These are phyloP conservation scores for Sander vitreus DNA, from an alignment of 2,113 vertebrate species.

Conservation along the genomic window DNA sequence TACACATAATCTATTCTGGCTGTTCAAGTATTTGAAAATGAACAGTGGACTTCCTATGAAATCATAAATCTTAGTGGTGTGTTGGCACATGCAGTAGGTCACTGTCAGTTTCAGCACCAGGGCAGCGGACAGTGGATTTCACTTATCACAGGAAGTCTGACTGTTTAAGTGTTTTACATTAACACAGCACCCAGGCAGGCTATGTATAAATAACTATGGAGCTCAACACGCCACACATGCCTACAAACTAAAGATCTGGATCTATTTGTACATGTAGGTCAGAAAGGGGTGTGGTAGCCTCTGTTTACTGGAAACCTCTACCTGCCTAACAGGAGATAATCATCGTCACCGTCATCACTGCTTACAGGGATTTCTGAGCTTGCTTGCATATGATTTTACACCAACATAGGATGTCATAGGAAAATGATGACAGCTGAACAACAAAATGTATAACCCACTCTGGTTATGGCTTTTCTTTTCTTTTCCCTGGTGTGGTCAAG, in stretches of 20 bases:
- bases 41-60: not conserved
- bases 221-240: conserved; percentile 69
- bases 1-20: not conserved
- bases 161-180: conserved; percentile 34
- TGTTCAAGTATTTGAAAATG: not conserved
- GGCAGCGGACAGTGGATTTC: conserved; percentile 69
- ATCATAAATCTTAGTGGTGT: not conserved
- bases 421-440: not conserved
- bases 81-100: conserved; percentile 12
- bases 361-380: conserved; percentile 30
- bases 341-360: conserved; percentile 31
- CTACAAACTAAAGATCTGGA: conserved; percentile 60
- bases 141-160: conserved; percentile 61
- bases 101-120: conserved; percentile 5
- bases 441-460: not conserved
- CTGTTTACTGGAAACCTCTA: conserved; percentile 73
- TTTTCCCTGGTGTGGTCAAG: conserved; percentile 34
- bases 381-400: conserved; percentile 32
- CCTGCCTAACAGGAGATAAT: conserved; percentile 70
- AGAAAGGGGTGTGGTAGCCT: conserved; percentile 69
- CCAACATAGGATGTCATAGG: not conserved
- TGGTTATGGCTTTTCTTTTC: not conserved
- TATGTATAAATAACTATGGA: conserved; percentile 73
- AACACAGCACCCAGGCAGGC: conserved; percentile 68
- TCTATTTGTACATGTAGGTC: conserved; percentile 82